Conservation (phyloP, 2,888 invertebrate species). For the Zhengitettix transpicula region DNA sequence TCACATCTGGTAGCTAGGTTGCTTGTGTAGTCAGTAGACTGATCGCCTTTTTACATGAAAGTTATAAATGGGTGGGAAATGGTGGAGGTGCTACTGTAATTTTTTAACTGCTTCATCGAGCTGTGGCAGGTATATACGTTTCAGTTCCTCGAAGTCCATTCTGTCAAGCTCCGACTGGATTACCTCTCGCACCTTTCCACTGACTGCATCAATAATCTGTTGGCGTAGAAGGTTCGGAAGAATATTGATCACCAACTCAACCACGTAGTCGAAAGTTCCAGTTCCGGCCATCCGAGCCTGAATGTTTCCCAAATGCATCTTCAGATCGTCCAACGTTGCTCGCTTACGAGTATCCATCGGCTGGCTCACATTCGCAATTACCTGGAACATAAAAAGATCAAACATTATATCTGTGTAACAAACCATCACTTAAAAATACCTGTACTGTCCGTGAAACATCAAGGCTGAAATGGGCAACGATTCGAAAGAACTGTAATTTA, state of each 20-base stretch:
- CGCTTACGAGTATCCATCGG: constrained; percentile 58
- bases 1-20: too few species aligned
- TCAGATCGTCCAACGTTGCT: constrained; percentile 52
- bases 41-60: too few species aligned
- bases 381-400: constrained; percentile 16
- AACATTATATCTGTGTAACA: too few species aligned
- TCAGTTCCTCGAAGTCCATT: constrained; percentile 54
- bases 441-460: too few species aligned
- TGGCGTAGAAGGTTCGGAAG: constrained; percentile 71
- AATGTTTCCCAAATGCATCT: constrained; percentile 69
- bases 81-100: too few species aligned
- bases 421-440: too few species aligned
- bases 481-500: too few species aligned
- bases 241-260: constrained; percentile 66
- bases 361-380: constrained; percentile 51
- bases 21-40: too few species aligned
- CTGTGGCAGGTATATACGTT: constrained; percentile 50
- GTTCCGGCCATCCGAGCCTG: constrained; percentile 61
- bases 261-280: constrained; percentile 67
- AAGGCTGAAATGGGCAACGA: too few species aligned
- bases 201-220: constrained; percentile 73
- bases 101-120: constrained; percentile 29
- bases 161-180: constrained; percentile 52
- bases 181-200: constrained; percentile 55
- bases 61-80: too few species aligned